Percentiles rank a stretch among this genome's conserved stretches.
Evolutionary conservation across 2,888 invertebrate species (phyloP).

Genomic region (Ochropacha duplaris): DNA sequence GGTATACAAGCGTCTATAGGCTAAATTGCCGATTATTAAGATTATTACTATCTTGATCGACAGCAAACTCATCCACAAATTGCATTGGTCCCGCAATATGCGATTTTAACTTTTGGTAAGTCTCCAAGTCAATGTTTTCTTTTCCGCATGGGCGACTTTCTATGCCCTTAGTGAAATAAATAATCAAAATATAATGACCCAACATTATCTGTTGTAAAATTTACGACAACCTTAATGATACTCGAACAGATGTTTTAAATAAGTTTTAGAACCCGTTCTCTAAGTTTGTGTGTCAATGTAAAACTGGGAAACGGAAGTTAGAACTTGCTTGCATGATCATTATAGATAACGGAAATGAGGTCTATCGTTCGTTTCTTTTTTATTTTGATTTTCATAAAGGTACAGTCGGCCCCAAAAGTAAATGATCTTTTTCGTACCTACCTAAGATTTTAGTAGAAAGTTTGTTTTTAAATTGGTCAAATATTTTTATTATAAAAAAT

Average conservation of each 20-base stretch:
- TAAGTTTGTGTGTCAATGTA: constrained; percentile 22
- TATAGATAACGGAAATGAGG: neutral
- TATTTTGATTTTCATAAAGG: neutral
- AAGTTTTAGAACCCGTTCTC: constrained; percentile 17
- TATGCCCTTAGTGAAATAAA: neutral
- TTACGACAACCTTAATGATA: constrained; percentile 24
- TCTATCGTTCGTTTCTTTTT: neutral
- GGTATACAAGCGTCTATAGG: too few relatives aligned
- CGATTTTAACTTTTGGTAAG: too few relatives aligned
- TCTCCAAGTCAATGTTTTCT: too few relatives aligned
- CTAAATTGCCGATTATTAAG: too few relatives aligned
- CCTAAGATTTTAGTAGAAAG: too few relatives aligned
- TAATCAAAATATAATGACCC: constrained; percentile 11
- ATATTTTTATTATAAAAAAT: too few relatives aligned
- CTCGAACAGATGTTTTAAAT: constrained; percentile 23
- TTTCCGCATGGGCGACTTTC: constrained; percentile 2
- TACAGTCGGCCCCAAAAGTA: too few relatives aligned
- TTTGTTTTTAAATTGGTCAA: too few relatives aligned
- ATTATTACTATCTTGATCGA: too few relatives aligned
- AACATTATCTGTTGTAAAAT: constrained; percentile 24
- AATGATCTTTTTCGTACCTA: too few relatives aligned
- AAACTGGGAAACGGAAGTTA: constrained; percentile 13
- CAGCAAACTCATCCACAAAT: too few relatives aligned
- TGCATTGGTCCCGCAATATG: too few relatives aligned
- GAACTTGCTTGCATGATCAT: constrained; percentile 5